A percentile compares a stretch with the other conserved stretches of the same genome.
These are phyloP conservation scores for Acleris laterana DNA, from an alignment of 2,888 invertebrate genomes.

Conservation along the genomic window DNA sequence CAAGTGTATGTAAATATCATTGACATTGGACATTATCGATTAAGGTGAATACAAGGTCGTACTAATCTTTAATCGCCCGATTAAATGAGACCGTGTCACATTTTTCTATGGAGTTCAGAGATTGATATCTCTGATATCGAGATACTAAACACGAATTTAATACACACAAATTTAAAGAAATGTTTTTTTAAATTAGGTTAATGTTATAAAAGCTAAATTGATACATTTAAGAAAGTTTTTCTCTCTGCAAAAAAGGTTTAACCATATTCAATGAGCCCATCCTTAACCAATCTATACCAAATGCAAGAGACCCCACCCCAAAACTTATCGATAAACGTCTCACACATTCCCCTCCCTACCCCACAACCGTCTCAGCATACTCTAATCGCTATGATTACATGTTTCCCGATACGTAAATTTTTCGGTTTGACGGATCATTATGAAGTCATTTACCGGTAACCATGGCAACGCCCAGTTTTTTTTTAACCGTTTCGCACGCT, in stretches of 20 bases:
- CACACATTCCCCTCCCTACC: conserved; percentile 16
- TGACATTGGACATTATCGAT: background rate
- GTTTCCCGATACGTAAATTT: conserved; percentile 74
- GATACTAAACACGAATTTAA: too few species aligned
- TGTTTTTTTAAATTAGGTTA: too few species aligned
- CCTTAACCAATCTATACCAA: background rate
- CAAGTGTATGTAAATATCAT: background rate
- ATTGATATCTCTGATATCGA: too few species aligned
- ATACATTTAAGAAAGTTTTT: background rate
- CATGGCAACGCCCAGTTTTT: conserved; percentile 69
- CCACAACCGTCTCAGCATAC: conserved; percentile 51
- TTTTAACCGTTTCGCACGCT: conserved; percentile 58
- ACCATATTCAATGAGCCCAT: too few species aligned
- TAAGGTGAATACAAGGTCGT: conserved; percentile 4
- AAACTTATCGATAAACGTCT: background rate
- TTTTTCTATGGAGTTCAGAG: background rate
- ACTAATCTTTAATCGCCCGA: conserved; percentile 1
- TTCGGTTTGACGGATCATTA: conserved; percentile 71
- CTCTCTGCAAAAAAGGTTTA: background rate
- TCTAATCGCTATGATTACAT: conserved; percentile 70
- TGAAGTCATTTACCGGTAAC: conserved; percentile 73
- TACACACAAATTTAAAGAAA: too few species aligned
- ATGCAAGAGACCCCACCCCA: background rate
- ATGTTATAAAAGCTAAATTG: background rate
- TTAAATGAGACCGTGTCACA: background rate